These are phyloP conservation scores for Apis mellifera DNA, from an alignment of 1,140 invertebrate species.

Conservation along the genomic window DNA sequence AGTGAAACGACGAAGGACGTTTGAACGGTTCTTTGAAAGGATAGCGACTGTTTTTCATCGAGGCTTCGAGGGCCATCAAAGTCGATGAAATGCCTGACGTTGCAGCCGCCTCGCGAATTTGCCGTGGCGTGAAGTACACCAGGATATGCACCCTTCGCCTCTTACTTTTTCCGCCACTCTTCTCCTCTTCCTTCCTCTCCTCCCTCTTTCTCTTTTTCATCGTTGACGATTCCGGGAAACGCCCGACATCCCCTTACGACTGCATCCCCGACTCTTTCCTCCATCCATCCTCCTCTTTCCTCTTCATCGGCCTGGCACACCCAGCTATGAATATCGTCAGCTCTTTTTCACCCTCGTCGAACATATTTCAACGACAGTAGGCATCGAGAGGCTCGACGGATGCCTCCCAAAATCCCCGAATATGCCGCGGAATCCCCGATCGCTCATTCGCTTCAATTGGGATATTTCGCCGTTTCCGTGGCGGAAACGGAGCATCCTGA, in stretches of 20 bases:
- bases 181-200: not conserved
- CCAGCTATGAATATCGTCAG: slow-evolving; percentile 71
- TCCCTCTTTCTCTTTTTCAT: slow-evolving; percentile 32
- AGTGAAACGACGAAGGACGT: not conserved
- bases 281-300: not conserved
- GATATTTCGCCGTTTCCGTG: slow-evolving; percentile 56
- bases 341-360: slow-evolving; percentile 73
- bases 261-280: slow-evolving; percentile 23
- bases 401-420: slow-evolving; percentile 58
- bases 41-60: slow-evolving; percentile 52
- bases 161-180: slow-evolving; percentile 42
- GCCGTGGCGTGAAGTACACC: slow-evolving; percentile 61
- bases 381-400: slow-evolving; percentile 60
- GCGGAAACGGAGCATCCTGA: slow-evolving; percentile 43
- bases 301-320: slow-evolving; percentile 4
- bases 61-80: slow-evolving; percentile 58
- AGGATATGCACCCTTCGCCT: slow-evolving; percentile 56
- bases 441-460: slow-evolving; percentile 65
- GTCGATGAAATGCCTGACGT: slow-evolving; percentile 65
- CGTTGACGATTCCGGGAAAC: slow-evolving; percentile 62
- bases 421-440: slow-evolving; percentile 62
- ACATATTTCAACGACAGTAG: slow-evolving; percentile 70
- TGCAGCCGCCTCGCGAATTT: slow-evolving; percentile 61
- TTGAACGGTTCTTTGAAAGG: slow-evolving; percentile 12
- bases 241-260: slow-evolving; percentile 51